These are phyloP conservation scores for Penaeus japonicus DNA, from an alignment of 1,140 invertebrate species.

Conservation along the genomic window DNA sequence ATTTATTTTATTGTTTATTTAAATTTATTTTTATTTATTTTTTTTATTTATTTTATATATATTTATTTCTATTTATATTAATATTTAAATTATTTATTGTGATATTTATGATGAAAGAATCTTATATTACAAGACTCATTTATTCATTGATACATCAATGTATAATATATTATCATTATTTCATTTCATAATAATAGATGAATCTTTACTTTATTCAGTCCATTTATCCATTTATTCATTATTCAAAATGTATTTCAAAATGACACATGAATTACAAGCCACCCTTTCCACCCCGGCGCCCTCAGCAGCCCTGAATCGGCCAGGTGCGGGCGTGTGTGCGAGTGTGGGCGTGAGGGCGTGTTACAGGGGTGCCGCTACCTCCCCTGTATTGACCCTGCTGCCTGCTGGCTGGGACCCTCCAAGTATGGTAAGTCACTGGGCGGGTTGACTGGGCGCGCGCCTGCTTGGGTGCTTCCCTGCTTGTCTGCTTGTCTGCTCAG, in stretches of 20 bases:
- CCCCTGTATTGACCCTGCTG: constrained; percentile 33
- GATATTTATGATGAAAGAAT: too few relatives aligned
- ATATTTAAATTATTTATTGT: neutral
- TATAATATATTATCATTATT: too few relatives aligned
- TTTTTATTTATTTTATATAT: too few relatives aligned
- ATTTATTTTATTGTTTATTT: neutral
- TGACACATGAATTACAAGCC: too few relatives aligned
- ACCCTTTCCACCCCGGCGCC: neutral
- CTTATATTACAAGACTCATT: too few relatives aligned
- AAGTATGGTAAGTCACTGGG: constrained; percentile 15
- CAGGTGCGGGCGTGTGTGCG: constrained; percentile 40
- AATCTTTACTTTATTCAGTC: too few relatives aligned
- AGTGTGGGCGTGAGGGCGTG: constrained; percentile 30
- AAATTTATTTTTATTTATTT: too few relatives aligned
- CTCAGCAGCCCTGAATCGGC: neutral
- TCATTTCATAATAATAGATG: too few relatives aligned
- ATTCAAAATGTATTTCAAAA: too few relatives aligned
- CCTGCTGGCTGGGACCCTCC: constrained; percentile 40
- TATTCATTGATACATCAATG: too few relatives aligned
- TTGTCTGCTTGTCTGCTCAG: too few relatives aligned
- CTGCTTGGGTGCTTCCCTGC: neutral
- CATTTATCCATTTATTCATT: too few relatives aligned
- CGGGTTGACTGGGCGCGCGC: neutral
- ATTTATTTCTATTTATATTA: neutral
- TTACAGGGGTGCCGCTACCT: constrained; percentile 7